Base-by-base conservation (phyloP, 2,113 vertebrate species). In the Datnioides undecimradiatus region DNA sequence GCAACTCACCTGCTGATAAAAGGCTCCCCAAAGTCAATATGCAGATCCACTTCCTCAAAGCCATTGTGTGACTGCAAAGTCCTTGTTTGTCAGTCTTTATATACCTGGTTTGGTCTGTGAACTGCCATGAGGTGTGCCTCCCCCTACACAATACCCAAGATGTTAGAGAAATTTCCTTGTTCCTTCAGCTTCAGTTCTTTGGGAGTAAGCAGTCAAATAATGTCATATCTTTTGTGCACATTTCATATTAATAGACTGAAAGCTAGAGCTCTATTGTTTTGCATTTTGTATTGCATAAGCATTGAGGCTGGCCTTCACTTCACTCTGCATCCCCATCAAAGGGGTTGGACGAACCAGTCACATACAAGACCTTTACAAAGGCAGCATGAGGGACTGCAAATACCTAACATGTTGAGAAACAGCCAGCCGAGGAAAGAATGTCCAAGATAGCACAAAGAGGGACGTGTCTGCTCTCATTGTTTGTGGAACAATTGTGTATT, bases 1-100 rank as follows among this genome's bases (percentile, higher is more conserved):
- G n/a, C n/a, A 19, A 83, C 88, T 74, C 79, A 93, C 90, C 84
- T 82, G 80, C 23, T 43, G 14, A 29, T 9, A 90, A 71, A 31
- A 91, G 41, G 23, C 33, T 71, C 0, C 23, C 19, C 27, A 90
- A 43, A 29, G 63, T 40, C 57, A 88, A n/a, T 0, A 49, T 0
- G 12, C 48, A 60, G 57, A 71, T 33, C 68, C 73, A 75, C 58
- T 31, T 76, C 51, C 6, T 54, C 27, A 58, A 40, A 68, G 86
- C 68, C 90, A 91, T 91, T 34, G 64, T 86, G 48, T 11, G n/a
- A 82, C 34, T 82, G 33, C 31, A 21, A 0, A 27, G n/a, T 6
- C 33, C 19, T 19, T 29, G 0, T 38, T 23, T 72, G 48, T 69
- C 60, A n/a, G 14, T 62, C 21, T 63, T 79, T 88, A 82, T 87